Evolutionary conservation across 2,797 vertebrate genomes (phyloP).

Genomic region (Danionella dracula): DNA sequence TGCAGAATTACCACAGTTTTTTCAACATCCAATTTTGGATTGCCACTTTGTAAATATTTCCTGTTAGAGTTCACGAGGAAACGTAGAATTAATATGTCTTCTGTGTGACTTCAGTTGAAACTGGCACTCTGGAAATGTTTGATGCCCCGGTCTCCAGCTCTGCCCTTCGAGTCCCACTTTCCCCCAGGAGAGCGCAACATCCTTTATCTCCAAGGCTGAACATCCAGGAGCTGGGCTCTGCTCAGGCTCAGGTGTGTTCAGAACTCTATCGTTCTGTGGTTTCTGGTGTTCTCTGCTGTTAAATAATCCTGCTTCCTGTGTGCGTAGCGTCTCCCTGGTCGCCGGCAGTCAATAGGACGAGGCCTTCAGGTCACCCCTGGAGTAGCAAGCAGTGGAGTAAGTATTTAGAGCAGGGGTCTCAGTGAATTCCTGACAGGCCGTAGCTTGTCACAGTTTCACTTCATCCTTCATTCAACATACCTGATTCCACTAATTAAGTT

Average conservation of each 20-base stretch:
- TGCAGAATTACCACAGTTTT: no score
- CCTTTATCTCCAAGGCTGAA: conserved; percentile 80
- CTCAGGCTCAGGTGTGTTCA: conserved; percentile 72
- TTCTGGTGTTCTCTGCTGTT: neutral
- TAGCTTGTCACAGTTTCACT: no score
- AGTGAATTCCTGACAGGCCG: no score
- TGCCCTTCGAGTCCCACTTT: conserved; percentile 79
- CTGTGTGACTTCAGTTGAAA: conserved; percentile 67
- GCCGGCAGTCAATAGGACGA: conserved; percentile 81
- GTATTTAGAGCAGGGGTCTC: no score
- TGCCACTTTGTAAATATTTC: no score
- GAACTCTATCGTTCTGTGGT: neutral
- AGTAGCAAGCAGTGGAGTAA: conserved; percentile 80
- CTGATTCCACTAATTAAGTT: no score
- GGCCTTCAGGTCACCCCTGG: conserved; percentile 83
- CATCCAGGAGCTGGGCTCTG: conserved; percentile 83
- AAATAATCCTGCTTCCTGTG: neutral
- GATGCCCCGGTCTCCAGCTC: conserved; percentile 81
- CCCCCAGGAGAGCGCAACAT: conserved; percentile 81
- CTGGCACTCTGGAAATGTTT: conserved; percentile 72
- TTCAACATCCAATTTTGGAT: no score
- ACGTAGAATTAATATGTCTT: no score
- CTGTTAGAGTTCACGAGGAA: no score
- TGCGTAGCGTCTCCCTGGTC: conserved; percentile 64
- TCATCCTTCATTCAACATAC: no score